Percentiles rank a stretch among this genome's conserved stretches.
These are phyloP conservation scores for Allolobophora icterica DNA, from an alignment of 2,888 invertebrate genomes.

Conservation along the genomic window DNA sequence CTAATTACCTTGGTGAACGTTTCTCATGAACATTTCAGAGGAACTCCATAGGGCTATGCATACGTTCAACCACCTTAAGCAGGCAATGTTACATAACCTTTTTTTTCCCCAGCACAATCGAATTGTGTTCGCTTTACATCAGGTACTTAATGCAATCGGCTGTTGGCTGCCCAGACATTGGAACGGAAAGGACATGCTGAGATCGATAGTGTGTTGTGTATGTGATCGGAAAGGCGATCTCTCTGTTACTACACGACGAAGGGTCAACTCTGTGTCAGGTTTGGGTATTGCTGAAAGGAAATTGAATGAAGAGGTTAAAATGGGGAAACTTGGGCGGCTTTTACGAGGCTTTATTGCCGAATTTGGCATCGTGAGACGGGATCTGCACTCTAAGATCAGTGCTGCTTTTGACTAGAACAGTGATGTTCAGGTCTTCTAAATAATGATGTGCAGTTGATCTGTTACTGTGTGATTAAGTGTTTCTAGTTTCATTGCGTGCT, in stretches of 20 bases:
- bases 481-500: not conserved
- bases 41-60: not conserved
- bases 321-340: not conserved
- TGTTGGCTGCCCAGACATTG: not conserved
- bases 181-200: not conserved
- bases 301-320: not conserved
- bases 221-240: not conserved
- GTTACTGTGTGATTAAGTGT: not conserved
- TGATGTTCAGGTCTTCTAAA: not conserved
- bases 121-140: no score
- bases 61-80: not conserved
- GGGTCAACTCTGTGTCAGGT: not conserved
- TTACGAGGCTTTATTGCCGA: not conserved
- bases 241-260: not conserved
- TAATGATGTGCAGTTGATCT: not conserved
- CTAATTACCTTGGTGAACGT: no score
- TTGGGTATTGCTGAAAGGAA: not conserved
- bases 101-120: not conserved
- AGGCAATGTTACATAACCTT: not conserved
- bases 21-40: no score
- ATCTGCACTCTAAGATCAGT: constrained; percentile 1
- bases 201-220: not conserved
- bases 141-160: not conserved
- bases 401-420: not conserved
- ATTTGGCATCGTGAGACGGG: not conserved